These are phyloP conservation scores for Prinia subflava DNA, from an alignment of 2,113 vertebrate species.

Conservation along the genomic window DNA sequence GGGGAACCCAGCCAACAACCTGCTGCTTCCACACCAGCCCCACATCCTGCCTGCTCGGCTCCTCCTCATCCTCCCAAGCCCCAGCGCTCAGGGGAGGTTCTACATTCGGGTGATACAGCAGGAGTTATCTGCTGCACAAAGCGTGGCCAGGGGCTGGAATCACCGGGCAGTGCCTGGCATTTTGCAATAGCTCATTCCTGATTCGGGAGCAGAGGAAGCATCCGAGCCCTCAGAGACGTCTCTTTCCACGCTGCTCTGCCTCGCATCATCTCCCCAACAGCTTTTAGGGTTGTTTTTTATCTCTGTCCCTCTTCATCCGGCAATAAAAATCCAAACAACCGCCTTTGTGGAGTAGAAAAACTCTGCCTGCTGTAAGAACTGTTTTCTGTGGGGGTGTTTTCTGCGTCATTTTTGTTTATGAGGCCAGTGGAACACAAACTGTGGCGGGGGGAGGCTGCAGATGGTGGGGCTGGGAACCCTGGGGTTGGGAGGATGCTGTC, in stretches of 20 bases:
- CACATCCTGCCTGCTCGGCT: not conserved
- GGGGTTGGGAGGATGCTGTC: not conserved
- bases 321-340: not conserved
- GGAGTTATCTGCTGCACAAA: not conserved
- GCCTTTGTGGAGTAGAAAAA: not conserved
- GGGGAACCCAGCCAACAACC: conserved; percentile 11
- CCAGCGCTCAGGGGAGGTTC: not conserved
- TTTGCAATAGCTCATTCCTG: not conserved
- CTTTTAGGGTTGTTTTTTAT: not conserved
- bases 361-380: not conserved
- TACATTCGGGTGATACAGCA: fast-evolving
- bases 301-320: not conserved
- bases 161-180: not conserved
- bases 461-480: not conserved
- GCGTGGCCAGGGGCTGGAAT: not conserved
- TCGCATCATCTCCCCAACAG: not conserved
- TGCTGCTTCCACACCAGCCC: not conserved
- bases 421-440: not conserved
- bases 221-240: not conserved
- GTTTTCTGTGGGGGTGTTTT: not conserved
- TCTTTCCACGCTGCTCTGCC: not conserved
- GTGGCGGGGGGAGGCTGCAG: not conserved
- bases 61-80: not conserved
- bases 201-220: not conserved
- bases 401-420: not conserved